These are phyloP conservation scores for Microctonus hyperodae DNA, from an alignment of 2,888 invertebrate genomes.

Conservation along the genomic window DNA sequence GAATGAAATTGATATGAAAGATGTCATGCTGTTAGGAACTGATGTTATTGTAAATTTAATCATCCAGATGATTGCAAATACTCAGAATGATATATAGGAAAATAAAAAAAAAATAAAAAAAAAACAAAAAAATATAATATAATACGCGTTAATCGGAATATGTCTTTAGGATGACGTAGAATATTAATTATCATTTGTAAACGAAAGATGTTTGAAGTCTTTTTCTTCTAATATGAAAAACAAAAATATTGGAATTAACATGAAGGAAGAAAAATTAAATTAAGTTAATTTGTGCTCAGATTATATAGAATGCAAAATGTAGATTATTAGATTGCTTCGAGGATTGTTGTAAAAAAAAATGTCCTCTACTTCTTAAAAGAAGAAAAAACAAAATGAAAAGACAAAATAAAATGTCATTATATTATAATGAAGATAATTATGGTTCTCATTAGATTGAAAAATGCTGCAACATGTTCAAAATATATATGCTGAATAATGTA, in stretches of 20 bases:
- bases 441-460: conserved; percentile 2
- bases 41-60: conserved; percentile 34
- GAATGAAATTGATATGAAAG: conserved; percentile 15
- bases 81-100: conserved; percentile 16
- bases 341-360: neutral
- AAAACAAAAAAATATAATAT: too few relatives aligned
- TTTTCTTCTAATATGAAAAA: neutral
- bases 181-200: neutral
- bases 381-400: neutral
- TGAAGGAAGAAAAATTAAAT: neutral
- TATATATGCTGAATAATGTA: conserved; percentile 9
- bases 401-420: neutral
- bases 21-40: conserved; percentile 41
- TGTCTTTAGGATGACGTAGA: neutral
- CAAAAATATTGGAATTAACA: neutral
- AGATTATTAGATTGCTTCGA: neutral
- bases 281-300: neutral
- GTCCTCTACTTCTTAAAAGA: neutral
- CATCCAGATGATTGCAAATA: conserved; percentile 35
- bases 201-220: neutral
- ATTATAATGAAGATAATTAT: neutral
- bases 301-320: neutral
- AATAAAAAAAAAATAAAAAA: neutral
- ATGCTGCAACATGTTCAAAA: conserved; percentile 17
- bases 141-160: conserved; percentile 17